Conservation (phyloP, 2,797 vertebrate genomes). For the Sebastiscus tertius region DNA sequence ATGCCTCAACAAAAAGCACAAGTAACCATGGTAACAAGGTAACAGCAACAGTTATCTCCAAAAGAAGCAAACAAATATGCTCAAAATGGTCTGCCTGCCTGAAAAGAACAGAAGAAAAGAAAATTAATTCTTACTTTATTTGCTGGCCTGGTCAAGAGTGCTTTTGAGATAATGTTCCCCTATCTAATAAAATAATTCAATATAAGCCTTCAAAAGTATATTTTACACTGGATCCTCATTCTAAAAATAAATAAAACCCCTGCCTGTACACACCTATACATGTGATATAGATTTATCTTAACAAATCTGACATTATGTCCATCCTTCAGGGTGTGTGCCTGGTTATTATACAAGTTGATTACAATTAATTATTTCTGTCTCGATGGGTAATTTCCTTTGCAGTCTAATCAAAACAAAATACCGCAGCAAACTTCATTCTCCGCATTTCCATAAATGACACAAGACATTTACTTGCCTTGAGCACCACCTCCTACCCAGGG, state of each 20-base stretch:
- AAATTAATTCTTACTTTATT: background rate
- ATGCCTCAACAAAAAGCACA: background rate
- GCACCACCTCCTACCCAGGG: conserved; percentile 36
- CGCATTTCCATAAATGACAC: conserved; percentile 52
- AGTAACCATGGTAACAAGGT: background rate
- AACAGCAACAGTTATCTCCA: background rate
- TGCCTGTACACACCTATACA: background rate
- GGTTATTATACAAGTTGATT: conserved; percentile 39
- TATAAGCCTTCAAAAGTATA: background rate
- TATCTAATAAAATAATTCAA: background rate
- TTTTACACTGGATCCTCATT: background rate
- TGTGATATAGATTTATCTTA: background rate
- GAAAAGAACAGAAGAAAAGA: background rate
- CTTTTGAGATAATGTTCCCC: background rate
- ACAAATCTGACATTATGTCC: background rate
- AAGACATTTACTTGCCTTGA: conserved; percentile 58
- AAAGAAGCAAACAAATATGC: background rate
- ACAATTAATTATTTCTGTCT: conserved; percentile 48
- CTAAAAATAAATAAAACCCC: background rate
- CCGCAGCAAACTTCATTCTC: conserved; percentile 25
- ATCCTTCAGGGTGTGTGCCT: background rate
- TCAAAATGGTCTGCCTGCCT: background rate
- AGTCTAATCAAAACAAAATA: conserved; percentile 55
- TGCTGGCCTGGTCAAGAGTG: background rate
- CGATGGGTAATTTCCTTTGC: conserved; percentile 34